Conservation (phyloP, 2,113 vertebrate species). For the Scopus umbretta region DNA sequence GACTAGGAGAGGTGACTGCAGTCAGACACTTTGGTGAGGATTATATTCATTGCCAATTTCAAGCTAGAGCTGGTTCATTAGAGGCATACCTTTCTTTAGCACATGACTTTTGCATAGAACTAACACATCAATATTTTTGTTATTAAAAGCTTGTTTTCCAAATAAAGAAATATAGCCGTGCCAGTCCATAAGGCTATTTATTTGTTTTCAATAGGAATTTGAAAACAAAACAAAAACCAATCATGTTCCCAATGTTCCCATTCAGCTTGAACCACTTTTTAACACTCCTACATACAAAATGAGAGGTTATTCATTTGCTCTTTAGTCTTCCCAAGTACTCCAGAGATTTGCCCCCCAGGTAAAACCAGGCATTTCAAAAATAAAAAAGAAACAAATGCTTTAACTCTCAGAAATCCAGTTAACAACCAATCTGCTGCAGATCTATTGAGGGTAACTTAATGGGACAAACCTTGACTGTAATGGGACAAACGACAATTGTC, state of each 20-base stretch:
- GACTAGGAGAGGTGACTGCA: not conserved
- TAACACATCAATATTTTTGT: not conserved
- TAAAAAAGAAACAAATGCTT: not conserved
- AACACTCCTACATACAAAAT: fast-evolving
- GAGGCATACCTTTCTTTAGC: not conserved
- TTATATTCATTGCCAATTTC: not conserved
- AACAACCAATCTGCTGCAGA: not conserved
- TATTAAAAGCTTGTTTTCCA: not conserved
- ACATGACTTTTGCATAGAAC: not conserved
- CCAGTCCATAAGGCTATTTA: not conserved
- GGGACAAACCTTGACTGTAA: not conserved
- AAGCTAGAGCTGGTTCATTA: not conserved
- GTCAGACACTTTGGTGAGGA: not conserved
- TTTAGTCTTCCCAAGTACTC: not conserved
- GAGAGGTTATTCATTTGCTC: not conserved
- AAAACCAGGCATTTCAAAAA: not conserved
- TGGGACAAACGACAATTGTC: not conserved
- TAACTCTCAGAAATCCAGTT: not conserved
- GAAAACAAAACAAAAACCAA: not conserved
- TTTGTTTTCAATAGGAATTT: not conserved
- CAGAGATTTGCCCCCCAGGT: not conserved
- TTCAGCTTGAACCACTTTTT: not conserved
- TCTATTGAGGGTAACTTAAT: not conserved
- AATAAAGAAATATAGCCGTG: not conserved
- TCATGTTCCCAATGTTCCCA: fast-evolving